Base-by-base conservation (phyloP, 2,888 invertebrate species). In the Ophraella communa region DNA sequence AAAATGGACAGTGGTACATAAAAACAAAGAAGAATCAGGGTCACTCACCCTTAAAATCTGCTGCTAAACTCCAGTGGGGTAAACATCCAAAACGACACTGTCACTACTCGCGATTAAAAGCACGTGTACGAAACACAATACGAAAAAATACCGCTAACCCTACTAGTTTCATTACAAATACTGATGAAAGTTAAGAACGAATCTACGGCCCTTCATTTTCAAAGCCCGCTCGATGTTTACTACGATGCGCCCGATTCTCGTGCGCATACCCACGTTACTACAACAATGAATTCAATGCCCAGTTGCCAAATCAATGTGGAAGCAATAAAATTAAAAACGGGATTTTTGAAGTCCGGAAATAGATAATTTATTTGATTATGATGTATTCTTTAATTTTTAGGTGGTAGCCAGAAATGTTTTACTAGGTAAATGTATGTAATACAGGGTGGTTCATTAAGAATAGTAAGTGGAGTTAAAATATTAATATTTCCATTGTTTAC, bases 101-200 rank as follows among this genome's bases (percentile, higher is more conserved):
- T 57, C 67, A 69, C 64, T 44, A 47, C 45, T 61, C 69, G 60
- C 69, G 67, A 64, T 68, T 69, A 68, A 65, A 66, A 66, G 49
- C 75, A 75, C 75, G 75, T 75, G 75, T 68, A 72, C 66, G 44
- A 39, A 64, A 58, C 69, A 68, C 68, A 67, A 68, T 70, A 69
- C 62, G 70, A 74, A 73, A 75, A 72, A 70, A 71, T 64, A 65
- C 71, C 74, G 72, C 75, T 74, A 74, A 67, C 71, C 72, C 67
- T 71, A 67, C 54, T 73, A 71, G 73, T 72, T 73, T 73, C 74
- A 69, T 72, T 73, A 71, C 68, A 71, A 73, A 73, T 71, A 76
- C 76, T 76, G 76, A 71, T 70, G 71, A 62, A 64, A 65, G 65
- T 63, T 67, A 62, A 66, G 68, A 67, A 65, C 66, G 71, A 73